These are phyloP conservation scores for Euproctis similis DNA, from an alignment of 2,888 invertebrate genomes.

Conservation along the genomic window DNA sequence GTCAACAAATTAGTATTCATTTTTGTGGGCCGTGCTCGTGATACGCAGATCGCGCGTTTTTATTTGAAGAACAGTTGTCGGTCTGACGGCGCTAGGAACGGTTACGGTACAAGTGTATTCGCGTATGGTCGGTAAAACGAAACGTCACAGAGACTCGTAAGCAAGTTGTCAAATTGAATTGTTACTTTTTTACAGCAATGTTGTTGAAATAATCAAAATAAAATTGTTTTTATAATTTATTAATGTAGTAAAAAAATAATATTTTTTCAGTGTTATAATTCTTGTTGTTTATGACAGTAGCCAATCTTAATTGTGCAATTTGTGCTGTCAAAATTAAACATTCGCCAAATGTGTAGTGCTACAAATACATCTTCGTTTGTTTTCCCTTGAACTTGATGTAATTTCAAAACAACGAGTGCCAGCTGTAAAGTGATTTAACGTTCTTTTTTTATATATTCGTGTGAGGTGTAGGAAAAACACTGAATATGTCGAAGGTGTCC, in stretches of 20 bases:
- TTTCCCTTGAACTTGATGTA: conserved; percentile 43
- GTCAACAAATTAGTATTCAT: conserved; percentile 28
- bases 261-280: no score
- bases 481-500: conserved; percentile 66
- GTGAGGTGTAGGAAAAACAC: conserved; percentile 24
- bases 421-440: conserved; percentile 40
- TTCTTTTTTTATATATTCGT: conserved; percentile 40
- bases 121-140: conserved; percentile 41
- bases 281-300: no score
- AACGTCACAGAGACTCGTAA: conserved; percentile 42
- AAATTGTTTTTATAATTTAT: no score
- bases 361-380: conserved; percentile 39
- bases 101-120: conserved; percentile 26
- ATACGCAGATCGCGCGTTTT: conserved; percentile 37
- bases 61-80: conserved; percentile 51
- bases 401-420: conserved; percentile 36
- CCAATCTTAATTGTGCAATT: conserved; percentile 49
- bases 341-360: conserved; percentile 36
- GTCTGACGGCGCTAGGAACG: conserved; percentile 46
- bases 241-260: no score
- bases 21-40: conserved; percentile 38
- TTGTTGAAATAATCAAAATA: conserved; percentile 1
- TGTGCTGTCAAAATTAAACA: conserved; percentile 44
- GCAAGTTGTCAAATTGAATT: conserved; percentile 28
- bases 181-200: conserved; percentile 8